phyloP scores from a whole-genome alignment of 2,113 vertebrate genomes.

The Megaceryle torquata region DNA sequence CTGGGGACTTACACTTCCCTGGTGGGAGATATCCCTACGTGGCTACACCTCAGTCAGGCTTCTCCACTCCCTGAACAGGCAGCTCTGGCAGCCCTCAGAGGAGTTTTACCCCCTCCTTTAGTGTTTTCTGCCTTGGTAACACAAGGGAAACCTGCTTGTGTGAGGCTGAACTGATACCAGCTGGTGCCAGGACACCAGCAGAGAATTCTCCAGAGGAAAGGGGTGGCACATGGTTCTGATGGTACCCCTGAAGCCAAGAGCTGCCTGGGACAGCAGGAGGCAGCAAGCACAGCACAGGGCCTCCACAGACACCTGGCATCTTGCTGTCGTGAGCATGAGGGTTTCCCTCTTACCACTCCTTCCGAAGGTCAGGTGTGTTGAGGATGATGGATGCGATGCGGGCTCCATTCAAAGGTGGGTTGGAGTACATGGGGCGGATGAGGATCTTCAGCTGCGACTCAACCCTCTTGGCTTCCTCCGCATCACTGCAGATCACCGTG shows the following conservation, averaged over 20 bases:
- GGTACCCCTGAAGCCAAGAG: background rate
- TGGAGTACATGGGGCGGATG: constrained; percentile 97
- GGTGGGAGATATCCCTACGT: background rate
- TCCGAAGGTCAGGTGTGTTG: constrained; percentile 85
- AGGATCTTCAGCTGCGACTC: constrained; percentile 98
- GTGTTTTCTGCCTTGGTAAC: background rate
- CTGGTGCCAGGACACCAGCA: background rate
- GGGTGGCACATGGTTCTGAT: background rate
- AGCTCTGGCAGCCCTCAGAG: background rate
- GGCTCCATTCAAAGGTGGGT: constrained; percentile 93
- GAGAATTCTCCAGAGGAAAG: background rate
- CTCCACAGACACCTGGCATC: background rate
- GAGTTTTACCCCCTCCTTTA: background rate
- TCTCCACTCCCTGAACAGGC: background rate
- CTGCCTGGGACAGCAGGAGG: background rate
- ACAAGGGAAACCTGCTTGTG: background rate
- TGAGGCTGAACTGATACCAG: background rate
- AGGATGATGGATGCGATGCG: constrained; percentile 91
- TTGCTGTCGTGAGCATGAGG: accelerated
- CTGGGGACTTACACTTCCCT: background rate
- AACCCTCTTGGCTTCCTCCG: constrained; percentile 91
- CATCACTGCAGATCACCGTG: constrained; percentile 87
- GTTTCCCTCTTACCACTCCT: constrained; percentile 83
- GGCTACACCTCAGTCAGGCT: background rate
- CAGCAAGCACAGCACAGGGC: background rate